Percentiles rank a stretch among this genome's conserved stretches.
Evolutionary conservation across 2,797 vertebrate genomes (phyloP).

Genomic region (Cottoperca gobio): DNA sequence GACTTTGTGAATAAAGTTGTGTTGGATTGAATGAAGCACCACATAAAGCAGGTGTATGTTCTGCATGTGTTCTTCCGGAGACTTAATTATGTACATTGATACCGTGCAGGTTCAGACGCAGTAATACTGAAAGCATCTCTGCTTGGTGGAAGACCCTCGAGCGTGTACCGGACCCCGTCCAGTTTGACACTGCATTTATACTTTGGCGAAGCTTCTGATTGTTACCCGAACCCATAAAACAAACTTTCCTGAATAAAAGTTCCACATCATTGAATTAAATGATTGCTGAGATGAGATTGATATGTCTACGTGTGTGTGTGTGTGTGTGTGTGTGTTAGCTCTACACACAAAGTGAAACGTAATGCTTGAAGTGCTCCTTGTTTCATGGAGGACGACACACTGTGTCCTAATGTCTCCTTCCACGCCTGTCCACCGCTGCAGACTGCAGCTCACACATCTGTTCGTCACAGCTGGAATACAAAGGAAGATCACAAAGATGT

Average conservation of each 20-base stretch:
- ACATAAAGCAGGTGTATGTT: slow-evolving; percentile 21
- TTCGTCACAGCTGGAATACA: slow-evolving; percentile 28
- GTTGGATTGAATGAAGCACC: neutral
- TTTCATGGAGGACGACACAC: slow-evolving; percentile 33
- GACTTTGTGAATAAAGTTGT: too few relatives aligned
- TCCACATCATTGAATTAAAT: neutral
- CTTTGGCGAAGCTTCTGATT: slow-evolving; percentile 59
- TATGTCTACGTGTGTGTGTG: neutral
- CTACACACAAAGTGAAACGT: slow-evolving; percentile 44
- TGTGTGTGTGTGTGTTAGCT: slow-evolving; percentile 10
- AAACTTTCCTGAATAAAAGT: neutral
- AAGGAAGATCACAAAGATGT: slow-evolving; percentile 2
- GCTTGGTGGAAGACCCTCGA: slow-evolving; percentile 17
- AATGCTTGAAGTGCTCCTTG: slow-evolving; percentile 76
- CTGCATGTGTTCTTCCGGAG: slow-evolving; percentile 40
- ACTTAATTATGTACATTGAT: slow-evolving; percentile 62
- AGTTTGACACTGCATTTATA: slow-evolving; percentile 30
- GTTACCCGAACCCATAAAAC: slow-evolving; percentile 30
- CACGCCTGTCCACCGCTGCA: slow-evolving; percentile 39
- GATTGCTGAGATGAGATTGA: neutral
- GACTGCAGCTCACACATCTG: slow-evolving; percentile 40
- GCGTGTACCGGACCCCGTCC: neutral
- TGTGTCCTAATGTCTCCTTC: slow-evolving; percentile 57
- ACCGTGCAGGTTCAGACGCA: slow-evolving; percentile 32
- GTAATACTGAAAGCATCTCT: slow-evolving; percentile 53